These are phyloP conservation scores for Arge pagana DNA, from an alignment of 2,888 invertebrate species.

Conservation along the genomic window DNA sequence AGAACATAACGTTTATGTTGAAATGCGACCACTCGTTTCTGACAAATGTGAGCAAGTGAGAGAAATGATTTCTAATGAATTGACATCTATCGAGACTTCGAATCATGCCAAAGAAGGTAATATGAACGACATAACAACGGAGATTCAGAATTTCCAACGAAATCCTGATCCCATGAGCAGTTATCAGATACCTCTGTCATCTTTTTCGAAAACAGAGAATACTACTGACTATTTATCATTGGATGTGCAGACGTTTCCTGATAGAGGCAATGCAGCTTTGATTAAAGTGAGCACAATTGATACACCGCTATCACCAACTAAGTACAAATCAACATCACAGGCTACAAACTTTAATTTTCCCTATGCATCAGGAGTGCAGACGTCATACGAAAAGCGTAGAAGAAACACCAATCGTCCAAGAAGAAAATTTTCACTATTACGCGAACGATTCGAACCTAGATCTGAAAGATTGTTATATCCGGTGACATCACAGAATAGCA, in stretches of 20 bases:
- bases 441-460: conserved; percentile 65
- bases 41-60: conserved; percentile 35
- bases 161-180: background rate
- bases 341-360: conserved; percentile 15
- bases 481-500: conserved; percentile 29
- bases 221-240: background rate
- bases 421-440: conserved; percentile 64
- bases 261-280: too few species aligned
- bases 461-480: conserved; percentile 45
- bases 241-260: conserved; percentile 43
- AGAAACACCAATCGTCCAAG: conserved; percentile 58
- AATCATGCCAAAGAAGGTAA: conserved; percentile 1
- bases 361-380: conserved; percentile 4
- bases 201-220: conserved; percentile 7
- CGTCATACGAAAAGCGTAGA: conserved; percentile 30
- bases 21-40: conserved; percentile 43
- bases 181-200: background rate
- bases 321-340: background rate
- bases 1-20: conserved; percentile 46
- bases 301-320: conserved; percentile 37
- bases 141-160: background rate
- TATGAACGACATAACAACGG: conserved; percentile 2
- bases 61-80: conserved; percentile 15
- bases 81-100: background rate
- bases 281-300: conserved; percentile 60